Conservation (phyloP, 2,888 invertebrate genomes). For the Yponomeuta evonymella region DNA sequence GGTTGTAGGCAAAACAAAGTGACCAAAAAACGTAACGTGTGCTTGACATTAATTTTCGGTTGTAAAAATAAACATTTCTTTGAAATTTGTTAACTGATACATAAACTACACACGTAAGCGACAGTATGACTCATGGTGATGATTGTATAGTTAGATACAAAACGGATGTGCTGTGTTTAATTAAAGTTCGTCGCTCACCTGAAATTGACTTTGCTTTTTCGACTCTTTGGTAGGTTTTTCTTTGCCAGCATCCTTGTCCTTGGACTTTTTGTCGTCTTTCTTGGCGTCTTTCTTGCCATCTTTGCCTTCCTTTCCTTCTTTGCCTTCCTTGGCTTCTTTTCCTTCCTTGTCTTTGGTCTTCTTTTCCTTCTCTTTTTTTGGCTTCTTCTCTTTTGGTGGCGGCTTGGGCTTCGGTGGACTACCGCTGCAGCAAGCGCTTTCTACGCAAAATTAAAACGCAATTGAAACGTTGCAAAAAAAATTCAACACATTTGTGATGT, state of each 20-base stretch:
- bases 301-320: conserved; percentile 73
- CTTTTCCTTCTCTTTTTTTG: conserved; percentile 80
- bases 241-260: conserved; percentile 74
- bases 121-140: conserved; percentile 35
- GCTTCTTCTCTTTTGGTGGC: conserved; percentile 81
- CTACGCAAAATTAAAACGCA: conserved; percentile 46
- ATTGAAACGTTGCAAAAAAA: not conserved
- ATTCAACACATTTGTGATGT: no score
- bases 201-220: conserved; percentile 80
- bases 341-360: conserved; percentile 78
- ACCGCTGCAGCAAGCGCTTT: conserved; percentile 86
- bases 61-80: conserved; percentile 39
- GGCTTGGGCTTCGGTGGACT: conserved; percentile 81
- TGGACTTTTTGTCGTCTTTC: conserved; percentile 73
- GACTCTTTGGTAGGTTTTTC: conserved; percentile 76
- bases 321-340: conserved; percentile 64
- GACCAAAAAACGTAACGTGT: conserved; percentile 39
- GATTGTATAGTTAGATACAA: conserved; percentile 44
- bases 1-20: conserved; percentile 40
- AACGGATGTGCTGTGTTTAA: conserved; percentile 59
- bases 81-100: conserved; percentile 54
- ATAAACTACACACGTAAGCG: conserved; percentile 56
- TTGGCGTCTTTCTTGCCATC: conserved; percentile 74
- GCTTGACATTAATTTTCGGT: conserved; percentile 31
- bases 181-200: conserved; percentile 63